These are phyloP conservation scores for Chlamydotis undulata DNA, from an alignment of 2,113 vertebrate genomes.

Conservation along the genomic window DNA sequence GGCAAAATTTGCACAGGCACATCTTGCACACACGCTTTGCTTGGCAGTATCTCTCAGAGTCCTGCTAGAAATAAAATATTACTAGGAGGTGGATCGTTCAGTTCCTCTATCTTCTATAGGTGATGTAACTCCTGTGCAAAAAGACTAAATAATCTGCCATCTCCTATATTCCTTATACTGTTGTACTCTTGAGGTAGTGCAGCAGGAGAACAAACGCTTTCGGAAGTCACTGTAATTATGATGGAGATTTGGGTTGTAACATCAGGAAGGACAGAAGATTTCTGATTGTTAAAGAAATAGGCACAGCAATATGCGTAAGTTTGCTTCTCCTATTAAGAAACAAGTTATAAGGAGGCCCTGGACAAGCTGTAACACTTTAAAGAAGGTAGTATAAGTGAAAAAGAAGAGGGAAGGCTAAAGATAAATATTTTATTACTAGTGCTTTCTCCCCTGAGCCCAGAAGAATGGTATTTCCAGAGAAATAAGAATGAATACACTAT, in stretches of 20 bases:
- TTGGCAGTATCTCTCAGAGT: neutral
- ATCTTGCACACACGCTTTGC: neutral
- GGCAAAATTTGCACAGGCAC: neutral
- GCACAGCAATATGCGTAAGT: neutral
- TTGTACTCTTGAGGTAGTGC: neutral
- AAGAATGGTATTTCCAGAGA: neutral
- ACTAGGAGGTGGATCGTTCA: neutral
- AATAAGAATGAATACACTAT: neutral
- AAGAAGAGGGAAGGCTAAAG: neutral
- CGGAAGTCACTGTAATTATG: neutral
- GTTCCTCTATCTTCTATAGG: neutral
- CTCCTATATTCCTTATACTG: neutral
- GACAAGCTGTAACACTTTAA: neutral
- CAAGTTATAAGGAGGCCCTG: neutral
- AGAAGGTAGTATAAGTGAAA: neutral
- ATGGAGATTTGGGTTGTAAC: neutral
- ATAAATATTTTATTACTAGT: neutral
- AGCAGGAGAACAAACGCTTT: neutral
- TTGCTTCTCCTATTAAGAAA: neutral
- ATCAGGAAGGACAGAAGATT: neutral
- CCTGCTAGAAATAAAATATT: neutral
- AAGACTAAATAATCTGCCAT: neutral
- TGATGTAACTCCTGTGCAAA: neutral
- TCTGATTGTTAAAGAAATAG: neutral
- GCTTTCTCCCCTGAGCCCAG: neutral